Evolutionary conservation across 2,888 invertebrate species (phyloP).

Genomic region (Melanargia galathea): DNA sequence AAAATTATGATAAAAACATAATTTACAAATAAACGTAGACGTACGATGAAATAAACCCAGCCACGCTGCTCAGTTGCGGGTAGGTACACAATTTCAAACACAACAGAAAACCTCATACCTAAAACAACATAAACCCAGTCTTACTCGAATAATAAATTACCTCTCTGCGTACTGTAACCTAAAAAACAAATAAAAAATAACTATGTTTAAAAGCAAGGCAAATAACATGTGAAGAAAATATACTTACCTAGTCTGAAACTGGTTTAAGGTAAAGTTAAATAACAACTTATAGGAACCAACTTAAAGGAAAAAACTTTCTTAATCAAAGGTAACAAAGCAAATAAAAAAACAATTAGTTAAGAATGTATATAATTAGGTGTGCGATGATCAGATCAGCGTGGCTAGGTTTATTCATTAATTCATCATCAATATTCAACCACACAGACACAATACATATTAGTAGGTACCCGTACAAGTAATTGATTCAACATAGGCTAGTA

Average conservation of each 20-base stretch:
- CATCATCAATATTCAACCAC: too few relatives aligned
- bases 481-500: too few relatives aligned
- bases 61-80: slow-evolving; percentile 15
- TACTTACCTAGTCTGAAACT: too few relatives aligned
- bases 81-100: slow-evolving; percentile 8
- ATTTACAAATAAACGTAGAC: not conserved
- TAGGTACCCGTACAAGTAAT: too few relatives aligned
- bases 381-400: slow-evolving; percentile 3
- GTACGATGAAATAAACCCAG: not conserved
- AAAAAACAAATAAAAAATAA: slow-evolving; percentile 2
- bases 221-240: too few relatives aligned
- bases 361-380: too few relatives aligned
- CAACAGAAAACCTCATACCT: not conserved
- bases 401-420: not conserved
- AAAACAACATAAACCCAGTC: slow-evolving; percentile 9
- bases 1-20: not conserved
- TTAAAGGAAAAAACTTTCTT: not conserved
- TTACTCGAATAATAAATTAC: slow-evolving; percentile 26
- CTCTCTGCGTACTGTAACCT: slow-evolving; percentile 23
- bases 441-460: too few relatives aligned
- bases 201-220: not conserved
- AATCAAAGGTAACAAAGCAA: too few relatives aligned
- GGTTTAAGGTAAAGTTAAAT: too few relatives aligned
- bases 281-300: too few relatives aligned
- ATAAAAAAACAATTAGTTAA: too few relatives aligned